These are phyloP conservation scores for Chloropsis cyanopogon DNA, from an alignment of 2,113 vertebrate genomes.

Conservation along the genomic window DNA sequence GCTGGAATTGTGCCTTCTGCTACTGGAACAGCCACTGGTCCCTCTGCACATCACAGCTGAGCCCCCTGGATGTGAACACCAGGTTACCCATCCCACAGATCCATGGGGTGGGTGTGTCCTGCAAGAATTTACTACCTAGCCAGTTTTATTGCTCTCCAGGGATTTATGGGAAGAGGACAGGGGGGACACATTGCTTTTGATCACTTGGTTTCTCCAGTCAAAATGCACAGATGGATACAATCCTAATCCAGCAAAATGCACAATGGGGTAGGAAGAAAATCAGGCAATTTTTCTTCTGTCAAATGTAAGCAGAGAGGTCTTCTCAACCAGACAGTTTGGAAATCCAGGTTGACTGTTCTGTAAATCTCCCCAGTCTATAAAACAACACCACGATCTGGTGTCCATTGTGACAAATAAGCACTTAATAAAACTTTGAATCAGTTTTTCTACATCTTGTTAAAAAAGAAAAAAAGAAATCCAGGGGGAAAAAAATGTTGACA, in stretches of 20 bases:
- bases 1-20: neutral
- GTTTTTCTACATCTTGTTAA: neutral
- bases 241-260: neutral
- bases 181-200: neutral
- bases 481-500: neutral
- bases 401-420: neutral
- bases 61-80: accelerated
- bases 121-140: neutral
- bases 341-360: neutral
- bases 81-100: neutral
- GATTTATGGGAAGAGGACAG: neutral
- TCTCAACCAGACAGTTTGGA: neutral
- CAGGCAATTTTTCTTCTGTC: neutral
- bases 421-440: neutral
- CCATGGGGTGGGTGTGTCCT: accelerated
- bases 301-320: neutral
- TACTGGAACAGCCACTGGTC: accelerated
- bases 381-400: neutral
- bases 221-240: neutral
- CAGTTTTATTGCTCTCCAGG: neutral
- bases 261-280: neutral
- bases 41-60: accelerated
- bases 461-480: neutral
- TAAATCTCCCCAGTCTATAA: neutral
- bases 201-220: neutral